These are phyloP conservation scores for Tetragnatha montana DNA, from an alignment of 2,888 invertebrate genomes.

Conservation along the genomic window DNA sequence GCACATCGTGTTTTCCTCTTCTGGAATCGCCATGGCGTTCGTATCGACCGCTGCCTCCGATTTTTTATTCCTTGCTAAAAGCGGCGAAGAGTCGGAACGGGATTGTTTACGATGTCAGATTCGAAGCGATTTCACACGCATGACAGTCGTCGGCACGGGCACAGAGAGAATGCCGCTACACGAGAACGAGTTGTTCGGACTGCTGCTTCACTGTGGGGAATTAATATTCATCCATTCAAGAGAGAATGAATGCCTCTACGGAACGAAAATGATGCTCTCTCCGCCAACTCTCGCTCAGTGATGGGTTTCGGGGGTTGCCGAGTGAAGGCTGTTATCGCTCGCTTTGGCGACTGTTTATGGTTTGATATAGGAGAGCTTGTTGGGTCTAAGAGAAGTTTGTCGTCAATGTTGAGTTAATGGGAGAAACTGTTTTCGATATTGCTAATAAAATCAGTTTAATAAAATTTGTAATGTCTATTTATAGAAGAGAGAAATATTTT, in stretches of 20 bases:
- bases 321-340: not conserved
- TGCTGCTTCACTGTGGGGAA: too few relatives aligned
- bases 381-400: too few relatives aligned
- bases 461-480: too few relatives aligned
- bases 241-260: not conserved
- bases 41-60: conserved; percentile 44
- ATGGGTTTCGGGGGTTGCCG: conserved; percentile 17
- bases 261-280: conserved; percentile 24
- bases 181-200: too few relatives aligned
- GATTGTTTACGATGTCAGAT: conserved; percentile 7
- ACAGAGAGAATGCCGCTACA: not conserved
- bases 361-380: too few relatives aligned
- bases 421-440: too few relatives aligned
- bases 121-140: conserved; percentile 4
- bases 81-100: not conserved
- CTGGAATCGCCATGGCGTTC: conserved; percentile 64
- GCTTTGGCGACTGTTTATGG: not conserved
- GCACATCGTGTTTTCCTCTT: conserved; percentile 51
- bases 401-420: too few relatives aligned
- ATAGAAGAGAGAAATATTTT: too few relatives aligned
- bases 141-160: conserved; percentile 1
- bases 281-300: conserved; percentile 28
- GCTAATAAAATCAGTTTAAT: too few relatives aligned
- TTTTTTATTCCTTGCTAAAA: not conserved
- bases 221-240: not conserved